phyloP scores from a whole-genome alignment of 2,888 invertebrate species.

The Polymixis flavicincta region DNA sequence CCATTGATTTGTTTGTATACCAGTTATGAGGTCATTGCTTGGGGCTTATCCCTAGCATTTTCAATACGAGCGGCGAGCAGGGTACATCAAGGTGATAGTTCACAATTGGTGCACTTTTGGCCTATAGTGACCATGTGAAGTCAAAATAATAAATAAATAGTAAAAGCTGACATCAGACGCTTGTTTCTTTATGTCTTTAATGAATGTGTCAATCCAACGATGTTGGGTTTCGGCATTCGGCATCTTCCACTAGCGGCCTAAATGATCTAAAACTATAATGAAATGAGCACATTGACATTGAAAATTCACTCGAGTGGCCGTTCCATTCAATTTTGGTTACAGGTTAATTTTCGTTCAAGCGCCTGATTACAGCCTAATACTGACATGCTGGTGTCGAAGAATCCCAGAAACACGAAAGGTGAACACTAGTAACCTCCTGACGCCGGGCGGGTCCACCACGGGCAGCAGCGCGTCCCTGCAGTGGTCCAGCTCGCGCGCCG shows the following conservation, averaged over 20 bases:
- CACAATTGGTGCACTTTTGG: neutral
- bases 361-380: neutral
- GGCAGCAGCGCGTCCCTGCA: slow-evolving; percentile 98
- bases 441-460: slow-evolving; percentile 96
- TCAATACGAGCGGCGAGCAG: no score
- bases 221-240: neutral
- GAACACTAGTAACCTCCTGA: slow-evolving; percentile 91
- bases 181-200: neutral
- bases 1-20: neutral
- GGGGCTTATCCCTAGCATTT: neutral
- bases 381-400: neutral
- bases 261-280: neutral
- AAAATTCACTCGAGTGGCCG: neutral
- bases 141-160: no score
- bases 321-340: neutral
- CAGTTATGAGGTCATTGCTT: neutral
- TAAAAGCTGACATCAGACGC: neutral
- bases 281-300: neutral
- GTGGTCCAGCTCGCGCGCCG: slow-evolving; percentile 95
- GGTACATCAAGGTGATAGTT: neutral
- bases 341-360: no score
- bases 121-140: no score
- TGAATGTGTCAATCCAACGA: neutral
- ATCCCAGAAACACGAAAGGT: neutral
- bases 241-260: neutral